Evolutionary conservation across 1,140 invertebrate species (phyloP).

Genomic region (Neodiprion pinetum): DNA sequence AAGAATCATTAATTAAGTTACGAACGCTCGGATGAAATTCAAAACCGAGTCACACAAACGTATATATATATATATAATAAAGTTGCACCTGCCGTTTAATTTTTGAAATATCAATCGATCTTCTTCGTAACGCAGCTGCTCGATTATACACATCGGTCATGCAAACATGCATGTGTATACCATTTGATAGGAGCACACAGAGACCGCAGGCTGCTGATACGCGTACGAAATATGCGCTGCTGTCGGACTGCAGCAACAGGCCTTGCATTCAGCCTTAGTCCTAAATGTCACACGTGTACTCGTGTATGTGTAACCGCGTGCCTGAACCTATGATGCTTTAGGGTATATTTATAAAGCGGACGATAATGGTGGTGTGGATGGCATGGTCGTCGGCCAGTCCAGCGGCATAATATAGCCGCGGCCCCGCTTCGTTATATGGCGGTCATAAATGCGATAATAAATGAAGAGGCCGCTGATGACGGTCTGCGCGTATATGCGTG

Average conservation of each 20-base stretch:
- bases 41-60: background rate
- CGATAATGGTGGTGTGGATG: background rate
- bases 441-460: constrained; percentile 45
- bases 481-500: background rate
- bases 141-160: too few relatives aligned
- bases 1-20: background rate
- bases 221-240: background rate
- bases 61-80: background rate
- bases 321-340: background rate
- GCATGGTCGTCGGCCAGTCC: background rate
- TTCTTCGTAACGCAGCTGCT: background rate
- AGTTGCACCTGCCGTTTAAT: background rate
- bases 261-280: too few relatives aligned
- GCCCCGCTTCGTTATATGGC: constrained; percentile 25
- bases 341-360: background rate
- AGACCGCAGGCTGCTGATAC: background rate
- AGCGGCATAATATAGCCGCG: background rate
- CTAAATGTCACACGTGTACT: background rate
- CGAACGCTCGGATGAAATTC: background rate
- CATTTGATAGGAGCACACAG: background rate
- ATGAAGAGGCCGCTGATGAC: constrained; percentile 43
- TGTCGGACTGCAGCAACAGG: background rate
- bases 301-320: background rate
- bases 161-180: background rate
- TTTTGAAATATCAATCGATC: background rate